Conservation (phyloP, 2,888 invertebrate genomes). For the Atethmia centrago region DNA sequence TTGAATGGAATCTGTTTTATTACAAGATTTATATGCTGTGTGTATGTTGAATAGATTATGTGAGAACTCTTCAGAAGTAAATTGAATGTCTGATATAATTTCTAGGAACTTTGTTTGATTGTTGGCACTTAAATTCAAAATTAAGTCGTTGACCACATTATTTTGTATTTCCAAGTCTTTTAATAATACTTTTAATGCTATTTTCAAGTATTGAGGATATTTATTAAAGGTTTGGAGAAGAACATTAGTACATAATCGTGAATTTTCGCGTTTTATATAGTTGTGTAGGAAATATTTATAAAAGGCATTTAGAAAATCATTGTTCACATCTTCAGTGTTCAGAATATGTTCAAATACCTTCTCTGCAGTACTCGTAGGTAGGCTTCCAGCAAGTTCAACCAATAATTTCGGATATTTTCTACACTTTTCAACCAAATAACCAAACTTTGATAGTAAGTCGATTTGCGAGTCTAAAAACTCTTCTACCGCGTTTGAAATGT, state of each 20-base stretch:
- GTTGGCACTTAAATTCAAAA: constrained; percentile 64
- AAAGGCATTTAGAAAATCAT: constrained; percentile 66
- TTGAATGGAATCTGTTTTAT: constrained; percentile 73
- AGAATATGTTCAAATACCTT: constrained; percentile 73
- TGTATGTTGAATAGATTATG: constrained; percentile 75
- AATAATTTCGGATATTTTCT: constrained; percentile 66
- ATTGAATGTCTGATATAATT: constrained; percentile 66
- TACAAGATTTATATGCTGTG: constrained; percentile 76
- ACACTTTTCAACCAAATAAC: constrained; percentile 70
- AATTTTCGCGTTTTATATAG: constrained; percentile 73
- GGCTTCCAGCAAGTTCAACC: constrained; percentile 67
- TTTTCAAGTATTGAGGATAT: constrained; percentile 68
- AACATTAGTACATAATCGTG: constrained; percentile 73
- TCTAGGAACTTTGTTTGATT: constrained; percentile 68
- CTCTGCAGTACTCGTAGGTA: constrained; percentile 69
- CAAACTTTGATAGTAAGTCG: constrained; percentile 68
- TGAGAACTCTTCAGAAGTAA: constrained; percentile 71
- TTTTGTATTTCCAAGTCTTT: constrained; percentile 72
- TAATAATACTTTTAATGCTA: constrained; percentile 69
- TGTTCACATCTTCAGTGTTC: constrained; percentile 53
- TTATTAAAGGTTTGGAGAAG: constrained; percentile 70
- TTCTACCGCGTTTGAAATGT: constrained; percentile 52
- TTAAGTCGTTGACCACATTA: constrained; percentile 75
- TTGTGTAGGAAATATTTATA: constrained; percentile 71
- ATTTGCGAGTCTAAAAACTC: constrained; percentile 70